Evolutionary conservation across 2,888 invertebrate genomes (phyloP).

Genomic region (Willowsia nigromaculata): DNA sequence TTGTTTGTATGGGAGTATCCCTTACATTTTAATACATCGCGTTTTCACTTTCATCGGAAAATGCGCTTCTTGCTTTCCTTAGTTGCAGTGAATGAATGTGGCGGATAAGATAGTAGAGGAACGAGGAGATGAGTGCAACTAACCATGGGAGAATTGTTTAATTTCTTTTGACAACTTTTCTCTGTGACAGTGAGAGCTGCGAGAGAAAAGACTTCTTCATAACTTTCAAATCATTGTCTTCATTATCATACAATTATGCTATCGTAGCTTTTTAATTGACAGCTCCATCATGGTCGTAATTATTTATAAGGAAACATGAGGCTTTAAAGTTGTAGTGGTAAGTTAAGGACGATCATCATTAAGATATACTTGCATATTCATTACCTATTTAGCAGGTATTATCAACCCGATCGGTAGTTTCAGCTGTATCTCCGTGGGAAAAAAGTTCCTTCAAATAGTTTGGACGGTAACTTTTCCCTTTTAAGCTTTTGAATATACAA

Average conservation of each 20-base stretch:
- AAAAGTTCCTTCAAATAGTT: no score
- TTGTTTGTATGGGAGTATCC: not conserved
- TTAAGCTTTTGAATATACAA: no score
- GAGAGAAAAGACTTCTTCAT: not conserved
- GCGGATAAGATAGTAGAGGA: not conserved
- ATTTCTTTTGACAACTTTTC: conserved; percentile 29
- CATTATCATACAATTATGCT: not conserved
- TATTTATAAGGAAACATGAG: no score
- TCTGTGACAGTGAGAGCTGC: not conserved
- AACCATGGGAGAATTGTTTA: conserved; percentile 46
- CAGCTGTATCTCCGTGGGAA: no score
- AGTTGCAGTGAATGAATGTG: not conserved
- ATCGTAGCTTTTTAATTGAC: no score
- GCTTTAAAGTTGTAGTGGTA: no score
- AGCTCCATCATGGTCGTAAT: no score
- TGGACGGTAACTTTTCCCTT: no score
- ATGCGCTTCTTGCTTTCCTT: not conserved
- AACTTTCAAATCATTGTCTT: not conserved
- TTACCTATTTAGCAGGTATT: no score
- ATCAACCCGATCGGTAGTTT: no score
- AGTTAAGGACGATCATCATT: no score
- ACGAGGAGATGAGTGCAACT: conserved; percentile 4
- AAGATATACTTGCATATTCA: no score
- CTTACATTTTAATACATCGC: not conserved
- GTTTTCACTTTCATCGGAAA: not conserved